These are phyloP conservation scores for Drosophila bipectinata DNA, from an alignment of 1,140 invertebrate genomes.

Conservation along the genomic window DNA sequence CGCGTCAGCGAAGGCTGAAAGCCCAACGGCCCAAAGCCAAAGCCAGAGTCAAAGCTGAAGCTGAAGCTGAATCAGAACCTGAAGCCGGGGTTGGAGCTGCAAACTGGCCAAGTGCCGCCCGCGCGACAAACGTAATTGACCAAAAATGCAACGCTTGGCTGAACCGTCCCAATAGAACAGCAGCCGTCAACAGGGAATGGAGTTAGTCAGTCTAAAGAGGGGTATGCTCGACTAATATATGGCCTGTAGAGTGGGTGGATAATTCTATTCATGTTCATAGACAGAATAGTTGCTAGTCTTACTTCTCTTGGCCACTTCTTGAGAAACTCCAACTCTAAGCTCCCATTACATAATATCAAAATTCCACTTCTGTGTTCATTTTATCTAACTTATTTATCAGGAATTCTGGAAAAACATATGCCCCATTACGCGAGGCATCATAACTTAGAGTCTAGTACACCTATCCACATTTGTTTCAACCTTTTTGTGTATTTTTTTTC, in stretches of 20 bases:
- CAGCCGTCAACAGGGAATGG: conserved; percentile 16
- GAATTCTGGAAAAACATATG: not conserved
- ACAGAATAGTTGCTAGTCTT: too few species aligned
- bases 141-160: conserved; percentile 74
- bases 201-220: not conserved
- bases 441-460: conserved; percentile 1
- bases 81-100: conserved; percentile 8
- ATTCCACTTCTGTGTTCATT: not conserved
- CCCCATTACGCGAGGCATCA: conserved; percentile 5
- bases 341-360: not conserved
- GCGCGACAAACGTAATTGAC: conserved; percentile 76
- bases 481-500: conserved; percentile 24
- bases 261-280: too few species aligned
- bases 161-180: conserved; percentile 45
- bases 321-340: not conserved
- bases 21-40: conserved; percentile 14
- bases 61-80: not conserved
- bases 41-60: not conserved
- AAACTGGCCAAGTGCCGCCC: conserved; percentile 49
- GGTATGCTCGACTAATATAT: not conserved
- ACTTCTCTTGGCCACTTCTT: not conserved
- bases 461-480: conserved; percentile 25
- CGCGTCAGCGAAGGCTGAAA: conserved; percentile 22
- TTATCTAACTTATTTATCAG: not conserved
- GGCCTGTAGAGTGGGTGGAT: not conserved